Conservation (phyloP, 2,113 vertebrate genomes). For the Steatornis caripensis region DNA sequence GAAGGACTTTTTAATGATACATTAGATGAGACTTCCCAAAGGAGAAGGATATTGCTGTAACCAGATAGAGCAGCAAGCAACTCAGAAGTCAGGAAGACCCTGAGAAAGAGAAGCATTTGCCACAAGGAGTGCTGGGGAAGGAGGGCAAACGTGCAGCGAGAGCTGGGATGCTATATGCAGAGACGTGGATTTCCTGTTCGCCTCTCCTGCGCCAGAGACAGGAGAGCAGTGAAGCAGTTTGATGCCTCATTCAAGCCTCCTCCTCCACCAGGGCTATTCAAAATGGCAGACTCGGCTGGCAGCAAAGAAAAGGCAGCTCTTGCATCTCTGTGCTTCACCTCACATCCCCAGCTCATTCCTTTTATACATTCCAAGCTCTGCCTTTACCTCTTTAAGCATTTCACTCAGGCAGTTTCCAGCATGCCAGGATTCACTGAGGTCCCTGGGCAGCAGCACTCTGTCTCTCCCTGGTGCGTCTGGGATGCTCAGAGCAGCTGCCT, state of each 20-base stretch:
- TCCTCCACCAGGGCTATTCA: background rate
- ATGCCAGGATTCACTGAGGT: background rate
- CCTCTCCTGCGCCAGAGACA: background rate
- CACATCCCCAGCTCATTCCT: background rate
- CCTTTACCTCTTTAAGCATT: background rate
- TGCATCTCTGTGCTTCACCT: background rate
- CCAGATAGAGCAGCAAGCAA: rapidly evolving
- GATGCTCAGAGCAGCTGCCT: background rate
- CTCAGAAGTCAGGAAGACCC: background rate
- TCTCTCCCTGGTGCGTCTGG: background rate
- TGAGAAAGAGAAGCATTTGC: background rate
- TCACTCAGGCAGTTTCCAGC: background rate
- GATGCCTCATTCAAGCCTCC: background rate
- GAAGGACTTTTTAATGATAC: background rate
- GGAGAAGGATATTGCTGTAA: background rate
- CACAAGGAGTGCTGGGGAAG: background rate
- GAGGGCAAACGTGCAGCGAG: background rate
- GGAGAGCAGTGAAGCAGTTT: background rate
- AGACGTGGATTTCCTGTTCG: background rate
- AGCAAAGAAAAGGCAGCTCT: background rate
- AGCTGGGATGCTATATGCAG: background rate
- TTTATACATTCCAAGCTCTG: background rate
- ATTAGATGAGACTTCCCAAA: background rate
- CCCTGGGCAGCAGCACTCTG: background rate
- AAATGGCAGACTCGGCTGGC: background rate